phyloP scores from a whole-genome alignment of 2,113 vertebrate species.

The Stictonetta naevosa region DNA sequence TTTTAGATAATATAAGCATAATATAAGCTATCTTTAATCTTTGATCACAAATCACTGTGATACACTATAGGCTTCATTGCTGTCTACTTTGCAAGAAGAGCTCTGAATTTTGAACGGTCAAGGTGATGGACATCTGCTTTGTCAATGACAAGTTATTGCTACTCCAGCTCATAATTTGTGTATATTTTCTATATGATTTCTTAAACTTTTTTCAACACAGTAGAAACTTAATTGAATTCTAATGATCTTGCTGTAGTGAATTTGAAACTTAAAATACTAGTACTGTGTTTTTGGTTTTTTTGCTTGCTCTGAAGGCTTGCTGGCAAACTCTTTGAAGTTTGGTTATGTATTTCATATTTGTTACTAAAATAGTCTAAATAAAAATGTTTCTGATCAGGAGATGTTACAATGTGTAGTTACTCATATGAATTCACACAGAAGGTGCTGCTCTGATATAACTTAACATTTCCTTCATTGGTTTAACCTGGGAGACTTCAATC shows the following conservation, averaged over 20 bases:
- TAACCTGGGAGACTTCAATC: background rate
- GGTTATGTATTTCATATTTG: background rate
- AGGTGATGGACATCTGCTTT: background rate
- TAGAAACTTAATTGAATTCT: background rate
- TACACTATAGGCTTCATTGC: background rate
- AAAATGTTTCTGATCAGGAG: background rate
- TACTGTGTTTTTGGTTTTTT: background rate
- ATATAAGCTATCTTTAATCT: background rate
- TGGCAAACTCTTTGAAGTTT: background rate
- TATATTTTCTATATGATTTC: background rate
- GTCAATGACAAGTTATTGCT: background rate
- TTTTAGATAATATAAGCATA: background rate
- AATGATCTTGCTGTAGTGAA: background rate
- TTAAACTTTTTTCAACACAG: background rate
- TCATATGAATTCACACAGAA: accelerated
- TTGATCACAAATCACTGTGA: background rate
- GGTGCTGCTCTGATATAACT: background rate
- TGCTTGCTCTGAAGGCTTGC: background rate
- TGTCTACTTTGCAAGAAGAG: background rate
- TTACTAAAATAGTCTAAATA: background rate
- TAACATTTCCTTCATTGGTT: background rate
- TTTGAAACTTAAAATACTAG: background rate
- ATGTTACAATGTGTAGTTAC: background rate
- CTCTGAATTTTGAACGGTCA: background rate
- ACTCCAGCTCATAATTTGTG: background rate